Base-by-base conservation (phyloP, 2,888 invertebrate species). In the Tribolium freemani region DNA sequence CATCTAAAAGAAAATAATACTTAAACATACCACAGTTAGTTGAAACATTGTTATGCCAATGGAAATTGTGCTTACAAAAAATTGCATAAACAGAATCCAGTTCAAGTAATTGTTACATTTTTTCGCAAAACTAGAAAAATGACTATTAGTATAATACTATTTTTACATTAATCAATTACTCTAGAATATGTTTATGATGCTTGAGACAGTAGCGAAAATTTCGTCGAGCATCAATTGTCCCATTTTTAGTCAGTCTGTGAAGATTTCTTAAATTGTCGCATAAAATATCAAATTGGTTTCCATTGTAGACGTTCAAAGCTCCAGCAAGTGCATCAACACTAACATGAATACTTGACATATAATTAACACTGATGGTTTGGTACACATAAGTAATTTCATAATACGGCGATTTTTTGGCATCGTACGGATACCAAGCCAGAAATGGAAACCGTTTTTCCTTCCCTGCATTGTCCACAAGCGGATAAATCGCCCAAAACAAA, bases 401-500 rank as follows among this genome's bases (percentile, higher is more conserved):
- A 16, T 9, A 20, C 1, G 57, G 67, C 6, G 67, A 67, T 6
- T 10, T 20, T 31, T 57, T 20, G 9, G 8, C 4, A 13, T 57
- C 38, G 20, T 21, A 67, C 6, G 57, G 67, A 46, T 56, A 67
- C 67, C 67, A 67, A 31, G 67, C 67, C 1, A 57, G 31, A 48
- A 67, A 67, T 4, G 67, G 67, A 11, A 67, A 57, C 13, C 57
- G 46, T 8, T 11, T 30, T 6, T 69, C 58, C 38, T 63, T 6
- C 11, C 6, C 9, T 1, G 56, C 51, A 5, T 48, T 20, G 31
- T 74, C 69, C 44, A 77, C 50, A 3, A 76, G 13, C 10, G 79
- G 78, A 11, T 48, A 57, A 44, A 67, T 71, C 0, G 46, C 11
- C 50, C 75, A 48, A 9, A 72, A 54, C 5, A 57, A 50, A 11